Conservation (phyloP, 2,888 invertebrate genomes). For the Aporophyla lueneburgensis region DNA sequence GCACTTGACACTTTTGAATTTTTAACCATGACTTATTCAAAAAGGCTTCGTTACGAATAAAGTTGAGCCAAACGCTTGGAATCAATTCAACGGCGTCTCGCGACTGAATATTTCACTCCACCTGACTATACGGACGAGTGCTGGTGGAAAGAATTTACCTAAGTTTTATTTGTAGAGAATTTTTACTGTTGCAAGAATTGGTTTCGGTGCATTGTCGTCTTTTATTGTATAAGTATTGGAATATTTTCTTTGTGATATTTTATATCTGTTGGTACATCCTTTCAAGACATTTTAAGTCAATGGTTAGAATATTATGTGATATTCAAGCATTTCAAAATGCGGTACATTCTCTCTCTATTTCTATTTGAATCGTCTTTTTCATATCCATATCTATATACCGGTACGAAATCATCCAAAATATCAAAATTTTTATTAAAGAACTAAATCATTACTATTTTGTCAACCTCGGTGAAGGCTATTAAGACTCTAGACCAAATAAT, state of each 20-base stretch:
- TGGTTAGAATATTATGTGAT: too few relatives aligned
- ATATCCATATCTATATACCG: not conserved
- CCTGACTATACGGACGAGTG: slow-evolving; percentile 17
- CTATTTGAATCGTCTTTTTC: not conserved
- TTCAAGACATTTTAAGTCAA: not conserved
- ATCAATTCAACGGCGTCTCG: slow-evolving; percentile 61
- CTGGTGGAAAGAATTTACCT: slow-evolving; percentile 44
- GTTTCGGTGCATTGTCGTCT: slow-evolving; percentile 13
- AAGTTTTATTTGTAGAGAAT: slow-evolving; percentile 48
- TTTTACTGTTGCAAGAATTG: slow-evolving; percentile 9
- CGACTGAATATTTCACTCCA: slow-evolving; percentile 53
- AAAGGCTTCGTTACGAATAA: slow-evolving; percentile 67
- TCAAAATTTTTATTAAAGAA: not conserved
- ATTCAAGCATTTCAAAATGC: too few relatives aligned
- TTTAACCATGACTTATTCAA: slow-evolving; percentile 68
- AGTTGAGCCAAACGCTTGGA: slow-evolving; percentile 60
- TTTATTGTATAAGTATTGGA: not conserved
- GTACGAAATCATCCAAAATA: not conserved
- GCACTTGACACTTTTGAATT: slow-evolving; percentile 67
- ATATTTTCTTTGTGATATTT: not conserved
- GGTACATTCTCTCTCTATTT: too few relatives aligned
- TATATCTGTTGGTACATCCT: not conserved
- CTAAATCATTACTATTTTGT: slow-evolving; percentile 16
- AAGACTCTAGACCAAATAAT: slow-evolving; percentile 59
- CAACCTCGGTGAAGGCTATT: not conserved